Evolutionary conservation across 2,113 vertebrate genomes (phyloP), one percentile per base, ranked within the genome.

Genomic region (Corythaixoides concolor): DNA sequence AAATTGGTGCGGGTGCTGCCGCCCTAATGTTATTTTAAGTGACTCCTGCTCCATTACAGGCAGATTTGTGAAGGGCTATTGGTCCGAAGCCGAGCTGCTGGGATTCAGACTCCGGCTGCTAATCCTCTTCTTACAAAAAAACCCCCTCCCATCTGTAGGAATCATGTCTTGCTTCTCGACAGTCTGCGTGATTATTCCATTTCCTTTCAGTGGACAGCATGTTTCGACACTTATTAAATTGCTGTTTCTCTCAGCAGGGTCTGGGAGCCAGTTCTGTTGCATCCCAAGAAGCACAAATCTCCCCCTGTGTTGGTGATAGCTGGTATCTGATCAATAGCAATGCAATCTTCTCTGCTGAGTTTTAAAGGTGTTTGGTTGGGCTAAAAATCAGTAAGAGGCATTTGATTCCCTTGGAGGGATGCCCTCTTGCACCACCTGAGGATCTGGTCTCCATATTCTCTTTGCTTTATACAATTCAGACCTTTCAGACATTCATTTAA

Each of bases 231-330:
- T 73, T n/a, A 15, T 43, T 41, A 21, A 86, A 56, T 30, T 33
- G 81, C 85, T 35, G 56, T 47, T 89, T 62, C 55, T 87, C 82
- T 52, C 95, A 93, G 95, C 92, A 50, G 92, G 94, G 37, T 11
- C 74, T 62, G 52, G 50, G 50, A 50, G 35, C 15, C 63, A 53
- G 62, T 63, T 83, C 69, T 52, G 30, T 70, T 68, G 27, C 85
- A 81, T 28, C 85, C 24, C 14, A 66, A 92, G 72, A 59, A 70
- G 68, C 47, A 14, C 70, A 77, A 60, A 47, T 47, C 80, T 87
- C 59, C 35, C 75, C 88, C 64, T 12, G 75, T 6, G 47, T 39
- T 41, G 64, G 59, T 50, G 89, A 90, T 84, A 50, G 85, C 88
- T 80, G 69, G 58, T 60, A 2, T n/a, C 83, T 78, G 76, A 59